Evolutionary conservation across 2,888 invertebrate species (phyloP).

Genomic region (Ferdinandea cuprea): DNA sequence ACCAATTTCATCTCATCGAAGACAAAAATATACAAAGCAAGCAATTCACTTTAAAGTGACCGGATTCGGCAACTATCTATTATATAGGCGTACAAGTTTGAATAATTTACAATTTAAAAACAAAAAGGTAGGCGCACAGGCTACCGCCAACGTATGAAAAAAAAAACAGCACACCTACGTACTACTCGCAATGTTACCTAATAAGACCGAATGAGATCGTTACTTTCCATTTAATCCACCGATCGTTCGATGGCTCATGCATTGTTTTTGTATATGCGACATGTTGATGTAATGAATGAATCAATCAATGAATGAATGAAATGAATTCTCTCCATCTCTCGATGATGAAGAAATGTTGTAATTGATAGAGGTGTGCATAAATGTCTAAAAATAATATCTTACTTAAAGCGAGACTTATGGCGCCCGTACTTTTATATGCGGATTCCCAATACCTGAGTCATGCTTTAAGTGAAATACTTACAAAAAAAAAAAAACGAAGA

Average conservation of each 20-base stretch:
- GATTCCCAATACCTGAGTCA: constrained; percentile 7
- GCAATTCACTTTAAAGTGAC: constrained; percentile 54
- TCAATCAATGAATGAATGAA: constrained; percentile 42
- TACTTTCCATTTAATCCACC: constrained; percentile 60
- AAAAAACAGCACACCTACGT: constrained; percentile 66
- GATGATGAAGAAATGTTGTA: constrained; percentile 23
- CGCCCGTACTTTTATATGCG: too few relatives aligned
- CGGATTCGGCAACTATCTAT: constrained; percentile 53
- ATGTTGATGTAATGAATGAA: constrained; percentile 29
- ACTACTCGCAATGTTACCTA: constrained; percentile 55
- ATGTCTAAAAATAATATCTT: background rate
- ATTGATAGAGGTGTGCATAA: constrained; percentile 7
- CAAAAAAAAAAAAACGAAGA: too few relatives aligned
- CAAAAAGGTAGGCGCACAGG: constrained; percentile 39
- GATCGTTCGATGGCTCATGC: constrained; percentile 54
- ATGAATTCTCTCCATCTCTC: background rate
- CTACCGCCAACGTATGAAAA: constrained; percentile 62
- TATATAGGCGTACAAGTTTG: constrained; percentile 36
- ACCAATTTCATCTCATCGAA: constrained; percentile 18
- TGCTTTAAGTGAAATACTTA: background rate
- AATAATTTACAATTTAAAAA: constrained; percentile 44
- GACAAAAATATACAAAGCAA: constrained; percentile 35
- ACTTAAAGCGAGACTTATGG: background rate
- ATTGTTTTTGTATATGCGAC: constrained; percentile 46
- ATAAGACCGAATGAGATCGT: constrained; percentile 65